Conservation (phyloP, 2,113 vertebrate genomes). For the Catagonus wagneri region DNA sequence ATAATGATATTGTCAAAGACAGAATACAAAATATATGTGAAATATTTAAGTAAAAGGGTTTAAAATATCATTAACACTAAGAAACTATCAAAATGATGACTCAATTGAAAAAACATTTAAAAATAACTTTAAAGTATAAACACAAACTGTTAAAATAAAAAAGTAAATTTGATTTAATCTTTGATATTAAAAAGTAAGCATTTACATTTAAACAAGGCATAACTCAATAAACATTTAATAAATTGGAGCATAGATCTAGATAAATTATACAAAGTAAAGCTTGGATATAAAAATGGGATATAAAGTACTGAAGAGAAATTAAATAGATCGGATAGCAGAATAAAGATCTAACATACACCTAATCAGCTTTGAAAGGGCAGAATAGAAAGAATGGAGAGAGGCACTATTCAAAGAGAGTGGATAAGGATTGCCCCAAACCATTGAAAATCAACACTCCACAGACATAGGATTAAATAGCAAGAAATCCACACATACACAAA, state of each 20-base stretch:
- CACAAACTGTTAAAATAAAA: constrained; percentile 2
- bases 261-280: constrained; percentile 9
- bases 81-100: constrained; percentile 30
- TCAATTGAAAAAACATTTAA: neutral
- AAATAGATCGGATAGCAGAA: constrained; percentile 2
- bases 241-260: neutral
- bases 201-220: constrained; percentile 27
- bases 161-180: neutral
- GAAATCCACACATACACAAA: neutral
- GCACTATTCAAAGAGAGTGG: neutral
- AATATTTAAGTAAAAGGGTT: constrained; percentile 15
- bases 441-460: neutral
- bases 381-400: neutral
- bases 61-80: constrained; percentile 41
- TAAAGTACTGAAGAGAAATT: neutral
- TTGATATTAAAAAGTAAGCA: constrained; percentile 41
- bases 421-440: neutral
- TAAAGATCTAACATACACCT: neutral
- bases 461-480: constrained; percentile 24
- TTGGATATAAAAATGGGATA: neutral
- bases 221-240: constrained; percentile 41
- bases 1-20: neutral
- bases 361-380: neutral
- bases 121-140: constrained; percentile 19
- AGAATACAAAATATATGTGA: constrained; percentile 16